Percentiles rank a stretch among this genome's conserved stretches.
Conservation (phyloP, 2,113 vertebrate genomes). For the Pedionomus torquatus region DNA sequence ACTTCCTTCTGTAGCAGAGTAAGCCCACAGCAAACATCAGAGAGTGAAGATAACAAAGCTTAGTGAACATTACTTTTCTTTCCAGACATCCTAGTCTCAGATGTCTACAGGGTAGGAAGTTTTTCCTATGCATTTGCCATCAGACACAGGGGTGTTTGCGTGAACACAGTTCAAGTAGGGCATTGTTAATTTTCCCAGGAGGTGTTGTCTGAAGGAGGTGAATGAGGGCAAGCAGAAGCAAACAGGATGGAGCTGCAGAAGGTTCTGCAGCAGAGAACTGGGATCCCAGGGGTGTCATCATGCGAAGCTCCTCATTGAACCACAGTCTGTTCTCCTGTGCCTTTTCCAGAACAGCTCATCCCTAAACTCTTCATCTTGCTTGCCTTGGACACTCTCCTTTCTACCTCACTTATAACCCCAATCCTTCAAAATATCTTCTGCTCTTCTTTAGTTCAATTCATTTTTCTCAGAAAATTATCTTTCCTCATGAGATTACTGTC, state of each 20-base stretch:
- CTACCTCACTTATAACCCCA: not conserved
- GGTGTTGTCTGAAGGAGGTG: not conserved
- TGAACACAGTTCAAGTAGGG: not conserved
- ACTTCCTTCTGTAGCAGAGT: not conserved
- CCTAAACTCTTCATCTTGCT: not conserved
- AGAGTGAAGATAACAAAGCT: not conserved
- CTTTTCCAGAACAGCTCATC: not conserved
- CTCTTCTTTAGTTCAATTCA: not conserved
- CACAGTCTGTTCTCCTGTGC: not conserved
- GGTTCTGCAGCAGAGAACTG: not conserved
- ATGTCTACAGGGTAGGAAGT: not conserved
- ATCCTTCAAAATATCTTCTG: not conserved
- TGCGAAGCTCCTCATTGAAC: not conserved
- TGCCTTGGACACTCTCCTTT: not conserved
- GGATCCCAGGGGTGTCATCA: not conserved
- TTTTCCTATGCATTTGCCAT: not conserved
- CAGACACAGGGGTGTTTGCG: not conserved
- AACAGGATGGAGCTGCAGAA: not conserved
- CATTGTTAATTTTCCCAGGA: not conserved
- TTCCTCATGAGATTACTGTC: not conserved
- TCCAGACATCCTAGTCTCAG: not conserved
- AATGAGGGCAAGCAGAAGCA: not conserved
- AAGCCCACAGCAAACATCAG: not conserved
- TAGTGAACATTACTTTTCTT: not conserved
- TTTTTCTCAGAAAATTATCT: not conserved